Conservation (phyloP, 1,140 invertebrate genomes). For the Lethrus apterus region DNA sequence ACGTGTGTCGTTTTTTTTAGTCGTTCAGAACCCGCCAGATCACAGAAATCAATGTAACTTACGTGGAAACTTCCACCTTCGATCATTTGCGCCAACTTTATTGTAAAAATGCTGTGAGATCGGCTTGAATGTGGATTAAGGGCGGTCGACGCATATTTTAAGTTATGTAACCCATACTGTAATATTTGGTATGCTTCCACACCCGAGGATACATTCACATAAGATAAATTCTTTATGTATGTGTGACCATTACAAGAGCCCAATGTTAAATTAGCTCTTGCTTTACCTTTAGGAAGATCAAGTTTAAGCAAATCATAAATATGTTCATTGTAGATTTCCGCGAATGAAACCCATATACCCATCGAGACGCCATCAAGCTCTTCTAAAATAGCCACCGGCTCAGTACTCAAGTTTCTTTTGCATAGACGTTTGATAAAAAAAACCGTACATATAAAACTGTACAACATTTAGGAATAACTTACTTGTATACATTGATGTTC, state of each 20-base stretch:
- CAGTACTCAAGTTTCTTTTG: conserved; percentile 42
- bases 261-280: conserved; percentile 47
- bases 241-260: conserved; percentile 57
- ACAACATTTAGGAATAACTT: too few relatives aligned
- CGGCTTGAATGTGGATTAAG: conserved; percentile 79
- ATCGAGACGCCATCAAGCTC: conserved; percentile 35
- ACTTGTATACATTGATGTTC: conserved; percentile 2
- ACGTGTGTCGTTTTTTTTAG: conserved; percentile 74
- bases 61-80: conserved; percentile 18
- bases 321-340: conserved; percentile 90
- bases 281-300: conserved; percentile 40
- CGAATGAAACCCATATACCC: conserved; percentile 79
- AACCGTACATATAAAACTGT: too few relatives aligned
- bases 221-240: conserved; percentile 71
- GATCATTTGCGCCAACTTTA: conserved; percentile 56
- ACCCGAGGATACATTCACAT: conserved; percentile 64
- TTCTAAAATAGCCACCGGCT: conserved; percentile 34
- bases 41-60: conserved; percentile 66
- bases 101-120: conserved; percentile 82
- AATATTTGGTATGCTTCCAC: conserved; percentile 77
- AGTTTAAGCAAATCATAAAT: conserved; percentile 78
- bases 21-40: conserved; percentile 89
- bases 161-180: conserved; percentile 68
- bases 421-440: too few relatives aligned
- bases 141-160: conserved; percentile 77